These are phyloP conservation scores for Drepanosiphum platanoidis DNA, from an alignment of 2,888 invertebrate genomes.

Conservation along the genomic window DNA sequence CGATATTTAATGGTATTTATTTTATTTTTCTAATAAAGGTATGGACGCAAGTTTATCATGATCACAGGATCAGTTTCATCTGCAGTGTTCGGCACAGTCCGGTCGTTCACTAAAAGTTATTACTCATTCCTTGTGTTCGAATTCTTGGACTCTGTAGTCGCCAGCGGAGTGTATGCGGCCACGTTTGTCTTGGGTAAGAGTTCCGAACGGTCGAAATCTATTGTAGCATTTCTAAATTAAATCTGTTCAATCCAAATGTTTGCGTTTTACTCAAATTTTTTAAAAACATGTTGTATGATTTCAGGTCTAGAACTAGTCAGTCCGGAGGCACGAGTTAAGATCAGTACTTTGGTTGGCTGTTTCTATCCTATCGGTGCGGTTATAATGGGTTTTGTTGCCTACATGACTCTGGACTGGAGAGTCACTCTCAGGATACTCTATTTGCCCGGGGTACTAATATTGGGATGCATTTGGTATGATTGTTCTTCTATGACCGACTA, in stretches of 20 bases:
- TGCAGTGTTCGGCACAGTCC: slow-evolving; percentile 74
- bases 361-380: slow-evolving; percentile 76
- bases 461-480: slow-evolving; percentile 73
- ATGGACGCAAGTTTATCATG: slow-evolving; percentile 74
- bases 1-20: too few relatives aligned
- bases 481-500: neutral
- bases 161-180: slow-evolving; percentile 78
- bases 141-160: slow-evolving; percentile 77
- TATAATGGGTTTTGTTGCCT: slow-evolving; percentile 72
- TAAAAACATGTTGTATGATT: neutral
- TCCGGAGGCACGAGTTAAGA: slow-evolving; percentile 76
- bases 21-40: slow-evolving; percentile 67
- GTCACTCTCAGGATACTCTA: slow-evolving; percentile 74
- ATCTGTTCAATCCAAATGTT: neutral
- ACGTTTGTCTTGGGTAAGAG: slow-evolving; percentile 77
- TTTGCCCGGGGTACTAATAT: slow-evolving; percentile 74
- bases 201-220: too few relatives aligned
- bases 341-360: slow-evolving; percentile 70
- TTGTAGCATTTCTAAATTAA: too few relatives aligned
- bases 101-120: slow-evolving; percentile 77
- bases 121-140: slow-evolving; percentile 77
- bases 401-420: slow-evolving; percentile 77
- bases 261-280: too few relatives aligned
- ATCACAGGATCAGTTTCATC: slow-evolving; percentile 72
- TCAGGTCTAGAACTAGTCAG: slow-evolving; percentile 81